Evolutionary conservation across 2,797 vertebrate genomes (phyloP).

Genomic region (Eupleurogrammus muticus): DNA sequence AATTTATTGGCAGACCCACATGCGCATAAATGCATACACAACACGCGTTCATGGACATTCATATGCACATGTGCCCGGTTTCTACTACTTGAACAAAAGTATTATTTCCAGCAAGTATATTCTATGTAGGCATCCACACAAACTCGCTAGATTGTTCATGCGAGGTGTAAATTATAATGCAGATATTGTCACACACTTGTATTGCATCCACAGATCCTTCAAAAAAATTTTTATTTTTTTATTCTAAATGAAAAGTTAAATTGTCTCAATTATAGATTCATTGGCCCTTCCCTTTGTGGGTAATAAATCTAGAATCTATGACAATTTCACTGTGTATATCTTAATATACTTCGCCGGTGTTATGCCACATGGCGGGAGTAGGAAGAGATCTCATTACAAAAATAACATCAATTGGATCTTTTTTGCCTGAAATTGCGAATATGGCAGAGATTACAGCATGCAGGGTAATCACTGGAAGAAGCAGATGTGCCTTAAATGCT

Average conservation of each 20-base stretch:
- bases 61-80: neutral
- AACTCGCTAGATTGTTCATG: slow-evolving; percentile 30
- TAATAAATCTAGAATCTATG: neutral
- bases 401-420: neutral
- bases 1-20: slow-evolving; percentile 37
- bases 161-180: slow-evolving; percentile 14
- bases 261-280: no score
- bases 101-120: slow-evolving; percentile 5
- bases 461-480: slow-evolving; percentile 5
- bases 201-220: no score
- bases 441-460: neutral
- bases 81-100: slow-evolving; percentile 23
- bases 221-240: no score
- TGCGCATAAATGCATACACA: slow-evolving; percentile 8
- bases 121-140: slow-evolving; percentile 22
- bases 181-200: slow-evolving; percentile 25
- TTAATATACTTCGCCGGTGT: no score
- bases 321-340: neutral
- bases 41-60: neutral
- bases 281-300: no score
- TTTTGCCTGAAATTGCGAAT: neutral
- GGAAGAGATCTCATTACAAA: neutral
- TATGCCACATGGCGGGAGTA: slow-evolving; percentile 1
- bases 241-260: no score
- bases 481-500: slow-evolving; percentile 13